These are phyloP conservation scores for Lepidochrysops patricia DNA, from an alignment of 2,888 invertebrate species.

Conservation along the genomic window DNA sequence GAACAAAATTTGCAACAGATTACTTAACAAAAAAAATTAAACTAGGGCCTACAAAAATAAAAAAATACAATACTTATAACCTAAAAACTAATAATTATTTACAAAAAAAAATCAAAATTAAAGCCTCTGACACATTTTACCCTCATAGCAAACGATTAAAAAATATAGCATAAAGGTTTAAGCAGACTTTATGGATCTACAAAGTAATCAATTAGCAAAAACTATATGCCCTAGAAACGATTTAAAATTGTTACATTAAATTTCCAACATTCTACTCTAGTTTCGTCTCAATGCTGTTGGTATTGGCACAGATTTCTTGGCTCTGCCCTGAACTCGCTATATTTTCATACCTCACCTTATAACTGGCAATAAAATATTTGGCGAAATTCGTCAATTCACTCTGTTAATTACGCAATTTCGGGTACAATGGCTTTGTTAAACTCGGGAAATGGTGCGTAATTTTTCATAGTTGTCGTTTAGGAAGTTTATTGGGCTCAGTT, in stretches of 20 bases:
- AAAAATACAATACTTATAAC: no score
- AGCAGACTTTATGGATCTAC: background rate
- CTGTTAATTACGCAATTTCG: background rate
- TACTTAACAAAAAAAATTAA: no score
- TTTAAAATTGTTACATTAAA: slow-evolving; percentile 1
- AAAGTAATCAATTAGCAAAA: background rate
- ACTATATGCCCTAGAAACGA: slow-evolving; percentile 4
- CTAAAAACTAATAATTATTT: no score
- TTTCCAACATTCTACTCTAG: slow-evolving; percentile 2
- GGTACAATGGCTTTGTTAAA: background rate
- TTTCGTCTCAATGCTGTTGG: slow-evolving; percentile 18
- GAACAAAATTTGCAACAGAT: no score
- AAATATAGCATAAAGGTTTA: no score
- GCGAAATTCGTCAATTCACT: background rate
- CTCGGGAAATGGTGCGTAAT: background rate
- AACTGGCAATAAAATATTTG: slow-evolving; percentile 1
- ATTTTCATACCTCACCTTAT: background rate
- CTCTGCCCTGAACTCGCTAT: slow-evolving; percentile 5
- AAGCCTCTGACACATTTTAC: no score
- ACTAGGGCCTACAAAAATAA: no score
- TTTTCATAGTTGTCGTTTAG: background rate
- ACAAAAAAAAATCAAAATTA: no score
- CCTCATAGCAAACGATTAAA: no score
- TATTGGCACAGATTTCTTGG: slow-evolving; percentile 21
- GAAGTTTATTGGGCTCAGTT: background rate